Evolutionary conservation across 2,888 invertebrate species (phyloP).

Genomic region (Polydrusus tereticollis): DNA sequence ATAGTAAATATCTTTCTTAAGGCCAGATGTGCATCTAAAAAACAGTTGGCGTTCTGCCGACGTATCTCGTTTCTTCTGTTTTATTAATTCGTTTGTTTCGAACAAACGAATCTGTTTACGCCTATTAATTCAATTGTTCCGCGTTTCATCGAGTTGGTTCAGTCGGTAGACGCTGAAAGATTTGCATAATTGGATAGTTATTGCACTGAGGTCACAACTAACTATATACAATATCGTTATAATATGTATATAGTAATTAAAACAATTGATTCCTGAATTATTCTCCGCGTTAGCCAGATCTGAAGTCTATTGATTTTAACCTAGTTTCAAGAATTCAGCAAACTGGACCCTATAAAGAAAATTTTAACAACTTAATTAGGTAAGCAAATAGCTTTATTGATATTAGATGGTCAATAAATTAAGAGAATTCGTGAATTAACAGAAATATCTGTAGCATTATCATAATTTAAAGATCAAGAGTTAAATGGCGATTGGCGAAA

Average conservation of each 20-base stretch:
- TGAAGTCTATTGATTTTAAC: too few species aligned
- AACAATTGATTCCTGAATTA: too few species aligned
- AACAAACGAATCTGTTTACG: conserved; percentile 42
- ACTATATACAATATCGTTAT: too few species aligned
- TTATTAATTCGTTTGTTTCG: conserved; percentile 44
- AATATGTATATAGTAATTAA: too few species aligned
- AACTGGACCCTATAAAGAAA: background rate
- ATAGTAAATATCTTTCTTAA: conserved; percentile 13
- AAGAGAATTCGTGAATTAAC: background rate
- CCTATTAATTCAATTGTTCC: conserved; percentile 46
- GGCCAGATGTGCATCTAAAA: conserved; percentile 43
- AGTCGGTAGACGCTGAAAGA: conserved; percentile 13
- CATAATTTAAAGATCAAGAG: background rate
- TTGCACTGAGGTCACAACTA: too few species aligned
- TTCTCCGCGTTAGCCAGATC: too few species aligned
- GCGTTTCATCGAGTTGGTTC: conserved; percentile 37
- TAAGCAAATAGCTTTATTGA: background rate
- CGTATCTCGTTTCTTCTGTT: conserved; percentile 43
- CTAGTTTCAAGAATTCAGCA: too few species aligned
- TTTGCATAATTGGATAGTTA: conserved; percentile 41
- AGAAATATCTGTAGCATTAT: background rate
- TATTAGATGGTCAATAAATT: background rate
- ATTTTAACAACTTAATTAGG: background rate
- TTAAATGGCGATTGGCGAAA: background rate
- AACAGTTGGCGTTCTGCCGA: conserved; percentile 38